Evolutionary conservation across 2,113 vertebrate species (phyloP).

Genomic region (Ceratotherium simum): DNA sequence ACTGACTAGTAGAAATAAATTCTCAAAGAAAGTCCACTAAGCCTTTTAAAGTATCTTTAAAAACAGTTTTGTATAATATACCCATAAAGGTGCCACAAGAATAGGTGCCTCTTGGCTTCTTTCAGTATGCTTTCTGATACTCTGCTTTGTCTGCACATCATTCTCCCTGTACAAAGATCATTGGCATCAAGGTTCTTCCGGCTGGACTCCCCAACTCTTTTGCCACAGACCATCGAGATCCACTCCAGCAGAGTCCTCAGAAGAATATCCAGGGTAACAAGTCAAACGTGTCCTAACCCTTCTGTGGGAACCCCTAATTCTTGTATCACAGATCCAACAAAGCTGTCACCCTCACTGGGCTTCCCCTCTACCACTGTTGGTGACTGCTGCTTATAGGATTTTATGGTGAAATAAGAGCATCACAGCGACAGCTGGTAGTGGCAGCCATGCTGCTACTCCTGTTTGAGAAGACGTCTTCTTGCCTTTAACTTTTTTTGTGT

Average conservation of each 20-base stretch:
- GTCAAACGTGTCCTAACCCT: not conserved
- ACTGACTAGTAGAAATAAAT: conserved; percentile 45
- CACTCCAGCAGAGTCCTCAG: not conserved
- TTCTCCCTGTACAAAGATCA: not conserved
- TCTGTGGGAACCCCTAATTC: not conserved
- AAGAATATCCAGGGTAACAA: not conserved
- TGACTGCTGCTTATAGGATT: not conserved
- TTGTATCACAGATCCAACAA: not conserved
- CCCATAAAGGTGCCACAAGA: conserved; percentile 6
- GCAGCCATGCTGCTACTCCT: not conserved
- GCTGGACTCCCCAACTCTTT: not conserved
- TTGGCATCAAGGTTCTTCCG: not conserved
- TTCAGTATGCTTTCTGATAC: not conserved
- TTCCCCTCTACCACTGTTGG: not conserved
- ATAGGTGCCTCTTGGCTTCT: not conserved
- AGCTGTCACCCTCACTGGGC: not conserved
- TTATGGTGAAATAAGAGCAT: not conserved
- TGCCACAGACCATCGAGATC: not conserved
- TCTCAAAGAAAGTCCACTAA: not conserved
- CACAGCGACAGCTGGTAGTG: not conserved
- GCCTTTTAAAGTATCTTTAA: not conserved
- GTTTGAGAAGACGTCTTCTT: conserved; percentile 25
- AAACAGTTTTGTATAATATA: not conserved
- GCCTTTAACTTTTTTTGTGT: not conserved
- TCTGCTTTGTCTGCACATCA: not conserved